Evolutionary conservation across 2,113 vertebrate species (phyloP).

Genomic region (Lepus europaeus): DNA sequence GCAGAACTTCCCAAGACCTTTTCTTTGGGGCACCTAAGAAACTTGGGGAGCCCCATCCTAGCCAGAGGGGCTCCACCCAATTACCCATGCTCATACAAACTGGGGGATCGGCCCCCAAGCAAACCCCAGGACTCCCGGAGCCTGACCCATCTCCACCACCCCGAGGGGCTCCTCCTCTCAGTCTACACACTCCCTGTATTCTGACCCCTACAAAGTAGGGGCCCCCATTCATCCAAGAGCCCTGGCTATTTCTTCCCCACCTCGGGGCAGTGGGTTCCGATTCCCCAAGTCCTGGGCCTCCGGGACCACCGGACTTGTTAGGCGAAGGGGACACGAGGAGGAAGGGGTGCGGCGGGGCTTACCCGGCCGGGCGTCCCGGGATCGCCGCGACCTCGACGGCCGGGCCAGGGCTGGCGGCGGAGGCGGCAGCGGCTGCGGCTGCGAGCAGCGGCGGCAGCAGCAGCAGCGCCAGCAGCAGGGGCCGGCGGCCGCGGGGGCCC

Average conservation of each 20-base stretch:
- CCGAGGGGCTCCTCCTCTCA: not conserved
- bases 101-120: not conserved
- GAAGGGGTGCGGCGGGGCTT: conserved; percentile 61
- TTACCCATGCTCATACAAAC: not conserved
- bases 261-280: not conserved
- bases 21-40: conserved; percentile 9
- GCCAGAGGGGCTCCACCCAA: conserved; percentile 12
- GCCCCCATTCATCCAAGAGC: not conserved
- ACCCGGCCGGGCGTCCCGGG: conserved; percentile 70
- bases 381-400: conserved; percentile 54
- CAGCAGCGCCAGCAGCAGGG: conserved; percentile 46
- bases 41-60: not conserved
- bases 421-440: conserved; percentile 16
- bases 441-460: conserved; percentile 48
- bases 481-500: conserved; percentile 50
- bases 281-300: not conserved
- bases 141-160: not conserved
- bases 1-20: not conserved
- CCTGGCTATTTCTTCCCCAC: not conserved
- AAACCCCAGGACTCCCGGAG: not conserved
- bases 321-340: not conserved
- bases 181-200: not conserved
- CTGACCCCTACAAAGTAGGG: not conserved
- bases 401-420: conserved; percentile 38
- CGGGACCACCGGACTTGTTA: not conserved